Evolutionary conservation across 2,797 vertebrate species (phyloP).

Genomic region (Eleutherodactylus coqui): DNA sequence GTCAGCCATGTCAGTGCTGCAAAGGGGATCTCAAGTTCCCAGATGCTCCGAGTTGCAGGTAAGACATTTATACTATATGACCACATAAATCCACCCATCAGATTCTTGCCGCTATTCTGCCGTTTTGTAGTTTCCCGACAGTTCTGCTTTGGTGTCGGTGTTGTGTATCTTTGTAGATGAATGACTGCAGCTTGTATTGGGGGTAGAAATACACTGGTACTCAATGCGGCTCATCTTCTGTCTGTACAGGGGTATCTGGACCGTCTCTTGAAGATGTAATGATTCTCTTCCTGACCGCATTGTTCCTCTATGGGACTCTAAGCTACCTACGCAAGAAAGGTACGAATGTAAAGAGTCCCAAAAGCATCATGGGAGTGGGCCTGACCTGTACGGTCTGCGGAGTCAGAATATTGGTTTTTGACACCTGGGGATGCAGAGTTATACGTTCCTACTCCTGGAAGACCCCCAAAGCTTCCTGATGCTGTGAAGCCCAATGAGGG

Average conservation of each 20-base stretch:
- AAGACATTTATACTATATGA: conserved; percentile 56
- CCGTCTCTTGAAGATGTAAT: conserved; percentile 84
- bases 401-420: not conserved
- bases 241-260: conserved; percentile 74
- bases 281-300: conserved; percentile 84
- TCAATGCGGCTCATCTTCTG: not conserved
- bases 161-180: not conserved
- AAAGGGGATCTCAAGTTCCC: conserved; percentile 67
- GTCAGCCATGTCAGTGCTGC: conserved; percentile 72
- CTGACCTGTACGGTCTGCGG: not conserved
- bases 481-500: too few species aligned
- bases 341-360: conserved; percentile 41
- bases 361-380: not conserved
- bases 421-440: not conserved
- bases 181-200: not conserved
- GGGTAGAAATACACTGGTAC: not conserved
- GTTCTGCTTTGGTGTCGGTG: too few species aligned
- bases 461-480: too few species aligned
- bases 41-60: conserved; percentile 80
- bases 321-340: conserved; percentile 75
- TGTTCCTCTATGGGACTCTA: conserved; percentile 82
- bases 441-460: not conserved
- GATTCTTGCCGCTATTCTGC: not conserved
- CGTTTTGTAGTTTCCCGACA: too few species aligned
- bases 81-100: not conserved